These are phyloP conservation scores for Urocitellus parryii DNA, from an alignment of 2,113 vertebrate genomes.

Conservation along the genomic window DNA sequence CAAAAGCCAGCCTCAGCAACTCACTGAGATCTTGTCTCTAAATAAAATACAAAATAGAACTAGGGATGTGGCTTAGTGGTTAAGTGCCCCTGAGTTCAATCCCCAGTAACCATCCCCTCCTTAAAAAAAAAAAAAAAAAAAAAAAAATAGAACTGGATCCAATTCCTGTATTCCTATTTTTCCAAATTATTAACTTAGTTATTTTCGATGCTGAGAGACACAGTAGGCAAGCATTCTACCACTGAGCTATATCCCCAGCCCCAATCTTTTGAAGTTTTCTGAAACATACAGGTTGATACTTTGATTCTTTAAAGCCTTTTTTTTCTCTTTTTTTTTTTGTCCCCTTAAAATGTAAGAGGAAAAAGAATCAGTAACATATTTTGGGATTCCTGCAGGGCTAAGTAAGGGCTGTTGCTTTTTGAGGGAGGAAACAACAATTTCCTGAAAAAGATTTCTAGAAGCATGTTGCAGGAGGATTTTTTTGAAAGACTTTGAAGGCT, in stretches of 20 bases:
- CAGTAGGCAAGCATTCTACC: neutral
- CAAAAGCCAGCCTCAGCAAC: too few species aligned
- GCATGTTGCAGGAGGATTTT: neutral
- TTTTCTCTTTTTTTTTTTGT: too few species aligned
- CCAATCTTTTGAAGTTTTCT: neutral
- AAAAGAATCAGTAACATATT: neutral
- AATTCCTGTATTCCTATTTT: neutral
- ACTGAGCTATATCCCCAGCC: neutral
- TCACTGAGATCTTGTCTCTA: too few species aligned
- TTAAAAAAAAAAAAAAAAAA: neutral
- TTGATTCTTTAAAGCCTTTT: neutral
- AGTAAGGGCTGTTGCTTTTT: neutral
- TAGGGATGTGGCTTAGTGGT: too few species aligned
- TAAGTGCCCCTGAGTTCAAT: too few species aligned
- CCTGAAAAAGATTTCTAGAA: slow-evolving; percentile 28
- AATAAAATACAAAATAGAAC: too few species aligned
- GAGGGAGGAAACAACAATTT: neutral
- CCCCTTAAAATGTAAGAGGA: slow-evolving; percentile 18
- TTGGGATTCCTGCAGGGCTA: neutral
- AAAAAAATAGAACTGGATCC: neutral
- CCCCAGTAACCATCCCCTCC: too few species aligned
- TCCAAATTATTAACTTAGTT: too few species aligned
- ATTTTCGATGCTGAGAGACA: neutral
- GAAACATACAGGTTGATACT: neutral
- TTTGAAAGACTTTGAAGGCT: neutral